These are phyloP conservation scores for Lytechinus pictus DNA, from an alignment of 35 echinoderm and acorn worm genomes.

Conservation along the genomic window DNA sequence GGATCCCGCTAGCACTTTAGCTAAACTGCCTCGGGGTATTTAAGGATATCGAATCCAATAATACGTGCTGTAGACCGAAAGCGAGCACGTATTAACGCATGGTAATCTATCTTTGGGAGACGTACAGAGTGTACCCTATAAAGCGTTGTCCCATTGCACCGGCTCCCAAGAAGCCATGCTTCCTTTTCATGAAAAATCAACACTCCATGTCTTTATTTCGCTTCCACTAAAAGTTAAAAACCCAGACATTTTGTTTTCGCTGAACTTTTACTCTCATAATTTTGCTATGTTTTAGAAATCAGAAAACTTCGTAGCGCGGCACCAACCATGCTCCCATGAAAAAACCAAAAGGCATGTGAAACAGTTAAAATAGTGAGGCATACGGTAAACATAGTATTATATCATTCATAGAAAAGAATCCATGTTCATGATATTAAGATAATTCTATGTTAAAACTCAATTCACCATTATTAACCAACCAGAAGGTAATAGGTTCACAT, in stretches of 20 bases:
- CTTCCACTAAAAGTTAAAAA: background rate
- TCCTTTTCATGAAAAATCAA: background rate
- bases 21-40: background rate
- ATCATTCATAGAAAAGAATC: background rate
- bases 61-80: slow-evolving; percentile 17
- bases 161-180: background rate
- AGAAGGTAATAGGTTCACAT: background rate
- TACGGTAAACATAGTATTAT: background rate
- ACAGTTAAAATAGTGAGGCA: background rate
- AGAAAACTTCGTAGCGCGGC: background rate
- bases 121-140: background rate
- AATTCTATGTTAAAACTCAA: background rate
- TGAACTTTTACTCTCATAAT: background rate
- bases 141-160: background rate
- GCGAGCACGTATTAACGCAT: slow-evolving; percentile 36
- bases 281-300: too few relatives aligned
- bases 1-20: slow-evolving; percentile 8
- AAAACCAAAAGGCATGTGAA: background rate
- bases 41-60: slow-evolving; percentile 24
- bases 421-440: background rate
- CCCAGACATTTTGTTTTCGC: background rate
- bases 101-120: background rate
- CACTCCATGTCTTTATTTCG: background rate
- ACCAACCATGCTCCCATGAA: background rate
- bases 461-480: background rate